phyloP scores from a whole-genome alignment of 2,113 vertebrate genomes.

The Alligator sinensis region DNA sequence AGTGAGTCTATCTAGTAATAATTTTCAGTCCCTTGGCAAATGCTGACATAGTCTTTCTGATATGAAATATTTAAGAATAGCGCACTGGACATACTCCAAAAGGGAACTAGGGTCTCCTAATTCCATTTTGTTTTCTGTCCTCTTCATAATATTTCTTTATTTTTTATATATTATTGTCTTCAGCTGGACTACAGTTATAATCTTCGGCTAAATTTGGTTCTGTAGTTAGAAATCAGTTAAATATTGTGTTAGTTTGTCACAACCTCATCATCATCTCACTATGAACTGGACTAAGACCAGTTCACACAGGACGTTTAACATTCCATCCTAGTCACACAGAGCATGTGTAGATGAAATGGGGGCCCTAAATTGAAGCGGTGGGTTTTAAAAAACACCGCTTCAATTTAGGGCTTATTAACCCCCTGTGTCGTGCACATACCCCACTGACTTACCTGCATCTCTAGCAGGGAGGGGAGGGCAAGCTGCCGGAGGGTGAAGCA shows the following conservation, averaged over 20 bases:
- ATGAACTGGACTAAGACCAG: neutral
- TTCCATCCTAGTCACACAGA: neutral
- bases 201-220: neutral
- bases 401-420: no score
- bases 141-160: neutral
- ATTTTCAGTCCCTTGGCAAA: neutral
- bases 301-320: accelerated
- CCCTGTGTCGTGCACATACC: no score
- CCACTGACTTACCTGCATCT: no score
- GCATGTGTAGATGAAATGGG: no score
- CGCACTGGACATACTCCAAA: neutral
- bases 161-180: neutral
- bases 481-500: no score
- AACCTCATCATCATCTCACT: neutral
- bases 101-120: accelerated
- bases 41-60: neutral
- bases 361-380: no score
- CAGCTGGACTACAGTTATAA: accelerated
- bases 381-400: no score
- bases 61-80: neutral
- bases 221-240: neutral
- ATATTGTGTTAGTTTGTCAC: accelerated
- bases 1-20: neutral
- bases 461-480: no score
- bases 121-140: neutral